A percentile compares a stretch with the other conserved stretches of the same genome.
These are phyloP conservation scores for Misgurnus anguillicaudatus DNA, from an alignment of 2,113 vertebrate genomes.

Conservation along the genomic window DNA sequence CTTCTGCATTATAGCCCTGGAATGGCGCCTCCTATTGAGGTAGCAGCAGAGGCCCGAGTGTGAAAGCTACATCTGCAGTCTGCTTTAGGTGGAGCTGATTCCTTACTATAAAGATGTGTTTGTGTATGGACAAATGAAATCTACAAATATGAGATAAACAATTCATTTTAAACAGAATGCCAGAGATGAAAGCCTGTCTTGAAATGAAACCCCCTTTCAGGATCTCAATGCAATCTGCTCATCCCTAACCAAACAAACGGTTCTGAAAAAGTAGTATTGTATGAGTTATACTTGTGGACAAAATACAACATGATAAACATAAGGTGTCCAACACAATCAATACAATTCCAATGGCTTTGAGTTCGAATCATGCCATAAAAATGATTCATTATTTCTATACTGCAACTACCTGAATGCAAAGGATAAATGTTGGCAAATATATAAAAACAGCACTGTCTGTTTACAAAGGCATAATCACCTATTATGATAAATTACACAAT, in stretches of 20 bases:
- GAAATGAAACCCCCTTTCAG: no score
- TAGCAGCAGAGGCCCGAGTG: conserved; percentile 72
- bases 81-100: conserved; percentile 74
- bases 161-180: no score
- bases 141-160: no score
- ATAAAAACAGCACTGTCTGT: neutral
- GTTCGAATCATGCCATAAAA: neutral
- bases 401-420: neutral
- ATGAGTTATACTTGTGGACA: neutral
- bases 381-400: neutral
- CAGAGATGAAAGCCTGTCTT: neutral
- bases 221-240: neutral
- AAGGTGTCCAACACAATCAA: neutral
- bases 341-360: neutral
- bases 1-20: conserved; percentile 73
- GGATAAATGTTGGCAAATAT: neutral
- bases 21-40: conserved; percentile 94
- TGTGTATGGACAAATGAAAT: neutral
- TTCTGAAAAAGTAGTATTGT: neutral
- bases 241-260: neutral
- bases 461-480: neutral
- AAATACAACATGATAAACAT: neutral
- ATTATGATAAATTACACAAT: neutral
- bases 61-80: conserved; percentile 85
- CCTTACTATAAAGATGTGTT: conserved; percentile 11